Evolutionary conservation across 2,113 vertebrate species (phyloP), one percentile per base, ranked within the genome.

Genomic region (Tragelaphus scriptus): DNA sequence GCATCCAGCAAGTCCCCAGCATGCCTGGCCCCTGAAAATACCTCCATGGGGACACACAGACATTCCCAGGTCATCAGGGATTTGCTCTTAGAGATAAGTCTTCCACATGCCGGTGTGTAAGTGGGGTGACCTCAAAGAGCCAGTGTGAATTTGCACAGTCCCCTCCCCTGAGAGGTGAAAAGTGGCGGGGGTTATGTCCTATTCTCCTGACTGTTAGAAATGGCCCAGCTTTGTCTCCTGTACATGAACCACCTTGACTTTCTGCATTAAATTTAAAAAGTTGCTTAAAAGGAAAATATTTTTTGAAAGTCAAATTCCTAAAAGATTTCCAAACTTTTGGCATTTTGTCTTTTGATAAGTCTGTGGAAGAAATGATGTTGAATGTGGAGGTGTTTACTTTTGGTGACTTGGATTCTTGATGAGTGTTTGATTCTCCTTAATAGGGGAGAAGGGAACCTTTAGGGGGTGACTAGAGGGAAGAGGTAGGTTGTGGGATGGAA

Each of bases 261-360:
- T 75, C n/a, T 75, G 21, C 10, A 75, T 40, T 23, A 40, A 71
- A 21, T 71, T 71, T 23, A 1, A 44, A 77, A 77, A 77, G n/a
- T 49, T 59, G n/a, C 28, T 53, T n/a, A 23, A 63, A 65, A 89
- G 91, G 56, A 51, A 58, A 75, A 40, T 32, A 7, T 56, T 8
- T 44, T 47, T 95, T 90, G 82, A 19, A 63, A 79, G 58, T 61
- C 7, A 6, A 68, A 55, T 68, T 90, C 82, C 87, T 81, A 82
- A 84, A 61, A 71, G 7, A 55, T 82, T 84, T 93, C 63, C 79
- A 80, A 3, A 51, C 40, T 28, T 94, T 63, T 25, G 63, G 32
- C 44, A 7, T 85, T 90, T 65, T 86, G 68, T 96, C 30, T 75
- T 63, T 88, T 28, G 75, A n/a, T 36, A 82, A 90, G 40, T 53